Evolutionary conservation across 1,140 invertebrate species (phyloP).

Genomic region (Zaprionus ghesquierei): DNA sequence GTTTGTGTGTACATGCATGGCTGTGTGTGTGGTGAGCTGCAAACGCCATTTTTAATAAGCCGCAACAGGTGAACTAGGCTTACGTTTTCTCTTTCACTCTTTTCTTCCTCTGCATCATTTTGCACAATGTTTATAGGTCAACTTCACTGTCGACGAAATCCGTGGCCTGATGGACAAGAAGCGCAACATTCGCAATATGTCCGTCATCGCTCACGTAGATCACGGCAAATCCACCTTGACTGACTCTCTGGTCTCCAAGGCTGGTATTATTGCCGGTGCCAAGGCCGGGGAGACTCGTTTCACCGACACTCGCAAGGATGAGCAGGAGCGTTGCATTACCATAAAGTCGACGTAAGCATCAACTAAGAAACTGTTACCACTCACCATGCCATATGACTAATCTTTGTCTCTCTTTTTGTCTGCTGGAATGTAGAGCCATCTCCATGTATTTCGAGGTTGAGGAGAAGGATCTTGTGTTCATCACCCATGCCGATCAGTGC

Average conservation of each 20-base stretch:
- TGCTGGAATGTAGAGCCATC: constrained; percentile 89
- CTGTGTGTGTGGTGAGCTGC: constrained; percentile 4
- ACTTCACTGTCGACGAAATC: constrained; percentile 99
- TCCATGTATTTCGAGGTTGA: constrained; percentile 99
- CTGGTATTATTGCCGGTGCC: constrained; percentile 99
- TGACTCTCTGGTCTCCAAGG: constrained; percentile 99
- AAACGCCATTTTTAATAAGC: constrained; percentile 61
- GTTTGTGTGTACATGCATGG: too few species aligned
- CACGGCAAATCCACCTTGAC: constrained; percentile 99
- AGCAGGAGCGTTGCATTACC: constrained; percentile 99
- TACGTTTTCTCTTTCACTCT: not conserved
- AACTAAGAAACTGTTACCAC: not conserved
- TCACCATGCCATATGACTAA: not conserved
- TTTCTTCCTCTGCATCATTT: not conserved
- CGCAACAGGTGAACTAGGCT: constrained; percentile 4
- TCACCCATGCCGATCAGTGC: constrained; percentile 93
- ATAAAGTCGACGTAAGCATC: constrained; percentile 99
- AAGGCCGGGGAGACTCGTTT: constrained; percentile 99
- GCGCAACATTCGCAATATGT: constrained; percentile 99
- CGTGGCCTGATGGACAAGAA: constrained; percentile 99
- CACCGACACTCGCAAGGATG: constrained; percentile 99
- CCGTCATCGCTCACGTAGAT: constrained; percentile 99
- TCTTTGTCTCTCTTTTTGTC: constrained; percentile 24
- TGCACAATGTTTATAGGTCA: constrained; percentile 91
- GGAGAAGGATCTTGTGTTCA: constrained; percentile 95